Evolutionary conservation across 2,888 invertebrate genomes (phyloP).

Genomic region (Zhuqinia jingwanae): DNA sequence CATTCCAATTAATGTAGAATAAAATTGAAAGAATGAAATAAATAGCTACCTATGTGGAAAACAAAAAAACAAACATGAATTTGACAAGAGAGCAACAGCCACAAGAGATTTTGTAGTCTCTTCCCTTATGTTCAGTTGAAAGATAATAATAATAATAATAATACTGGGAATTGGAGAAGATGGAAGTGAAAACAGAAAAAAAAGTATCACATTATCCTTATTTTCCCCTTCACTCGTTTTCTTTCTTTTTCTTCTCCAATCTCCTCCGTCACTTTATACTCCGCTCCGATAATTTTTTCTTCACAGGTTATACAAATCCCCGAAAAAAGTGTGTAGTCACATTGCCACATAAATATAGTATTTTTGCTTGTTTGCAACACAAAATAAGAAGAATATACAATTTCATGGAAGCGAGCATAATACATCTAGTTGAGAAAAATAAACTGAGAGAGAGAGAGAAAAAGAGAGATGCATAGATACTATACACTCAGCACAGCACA

Average conservation of each 20-base stretch:
- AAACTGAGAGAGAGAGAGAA: background rate
- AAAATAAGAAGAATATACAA: slow-evolving; percentile 20
- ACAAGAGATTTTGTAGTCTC: slow-evolving; percentile 38
- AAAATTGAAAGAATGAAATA: too few species aligned
- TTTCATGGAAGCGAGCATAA: slow-evolving; percentile 7
- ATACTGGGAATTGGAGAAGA: background rate
- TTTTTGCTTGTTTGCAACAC: slow-evolving; percentile 1
- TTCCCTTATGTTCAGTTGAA: slow-evolving; percentile 32
- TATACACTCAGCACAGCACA: too few species aligned
- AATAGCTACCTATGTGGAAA: too few species aligned
- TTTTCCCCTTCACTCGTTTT: slow-evolving; percentile 13
- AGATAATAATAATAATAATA: background rate
- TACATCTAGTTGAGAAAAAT: background rate
- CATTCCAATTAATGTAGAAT: too few species aligned
- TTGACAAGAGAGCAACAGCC: slow-evolving; percentile 58
- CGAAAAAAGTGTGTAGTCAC: too few species aligned
- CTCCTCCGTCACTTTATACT: slow-evolving; percentile 7
- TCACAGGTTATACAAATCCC: too few species aligned
- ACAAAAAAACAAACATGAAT: slow-evolving; percentile 47
- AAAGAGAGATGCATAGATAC: background rate
- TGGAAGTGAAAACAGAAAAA: slow-evolving; percentile 43
- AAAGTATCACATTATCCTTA: background rate
- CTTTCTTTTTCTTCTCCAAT: slow-evolving; percentile 27
- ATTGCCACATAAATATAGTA: too few species aligned
- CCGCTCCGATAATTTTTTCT: slow-evolving; percentile 6